phyloP scores from a whole-genome alignment of 2,888 invertebrate genomes.

The Latrodectus hesperus region DNA sequence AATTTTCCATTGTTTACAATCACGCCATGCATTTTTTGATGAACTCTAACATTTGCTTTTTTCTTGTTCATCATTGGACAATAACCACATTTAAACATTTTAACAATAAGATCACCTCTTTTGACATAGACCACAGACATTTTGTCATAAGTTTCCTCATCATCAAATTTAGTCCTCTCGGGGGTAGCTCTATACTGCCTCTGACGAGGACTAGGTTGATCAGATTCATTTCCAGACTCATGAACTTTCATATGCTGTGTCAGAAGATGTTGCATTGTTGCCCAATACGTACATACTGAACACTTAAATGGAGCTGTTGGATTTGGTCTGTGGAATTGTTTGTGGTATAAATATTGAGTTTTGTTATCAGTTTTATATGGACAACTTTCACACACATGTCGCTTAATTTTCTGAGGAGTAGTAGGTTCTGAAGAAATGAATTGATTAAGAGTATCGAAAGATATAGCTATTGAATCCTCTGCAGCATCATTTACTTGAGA shows the following conservation, averaged over 20 bases:
- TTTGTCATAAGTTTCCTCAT: constrained; percentile 57
- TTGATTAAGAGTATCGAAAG: constrained; percentile 50
- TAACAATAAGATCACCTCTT: constrained; percentile 82
- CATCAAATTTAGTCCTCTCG: constrained; percentile 13
- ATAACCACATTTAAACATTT: constrained; percentile 88
- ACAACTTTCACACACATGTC: constrained; percentile 84
- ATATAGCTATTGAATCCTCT: constrained; percentile 74
- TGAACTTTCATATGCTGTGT: constrained; percentile 88
- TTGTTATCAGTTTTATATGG: constrained; percentile 90
- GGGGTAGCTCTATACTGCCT: background rate
- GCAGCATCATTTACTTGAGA: constrained; percentile 72
- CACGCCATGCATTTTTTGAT: constrained; percentile 84
- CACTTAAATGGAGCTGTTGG: constrained; percentile 87
- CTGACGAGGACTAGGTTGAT: background rate
- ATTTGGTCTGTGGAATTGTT: constrained; percentile 85
- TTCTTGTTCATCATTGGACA: constrained; percentile 90
- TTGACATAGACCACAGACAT: constrained; percentile 86
- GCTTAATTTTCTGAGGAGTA: constrained; percentile 73
- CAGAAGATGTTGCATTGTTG: constrained; percentile 84
- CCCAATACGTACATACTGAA: constrained; percentile 86
- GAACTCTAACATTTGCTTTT: constrained; percentile 86
- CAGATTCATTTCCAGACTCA: constrained; percentile 42
- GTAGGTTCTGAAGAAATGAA: constrained; percentile 10
- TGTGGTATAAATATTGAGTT: constrained; percentile 89
- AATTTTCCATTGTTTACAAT: constrained; percentile 70